Conservation (phyloP, 2,113 vertebrate genomes). For the Dipodomys stephensi region DNA sequence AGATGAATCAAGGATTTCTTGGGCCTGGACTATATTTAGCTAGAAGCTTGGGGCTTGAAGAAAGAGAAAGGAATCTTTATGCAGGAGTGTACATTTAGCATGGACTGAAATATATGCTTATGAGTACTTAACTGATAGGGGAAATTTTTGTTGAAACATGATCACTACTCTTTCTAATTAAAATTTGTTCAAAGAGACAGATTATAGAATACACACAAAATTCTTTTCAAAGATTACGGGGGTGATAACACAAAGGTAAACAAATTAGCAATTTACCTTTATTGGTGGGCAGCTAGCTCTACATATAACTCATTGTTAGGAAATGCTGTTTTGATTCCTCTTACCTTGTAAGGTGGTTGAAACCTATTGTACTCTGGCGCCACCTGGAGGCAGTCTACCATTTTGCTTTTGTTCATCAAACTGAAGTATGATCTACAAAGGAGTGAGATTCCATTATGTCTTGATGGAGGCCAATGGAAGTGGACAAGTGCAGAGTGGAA, state of each 20-base stretch:
- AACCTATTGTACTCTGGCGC: conserved; percentile 45
- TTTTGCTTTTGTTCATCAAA: neutral
- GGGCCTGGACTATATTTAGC: neutral
- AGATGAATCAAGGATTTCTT: neutral
- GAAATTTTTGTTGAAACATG: neutral
- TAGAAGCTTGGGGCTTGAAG: neutral
- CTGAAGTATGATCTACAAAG: too few species aligned
- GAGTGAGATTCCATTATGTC: too few species aligned
- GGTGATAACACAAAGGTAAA: neutral
- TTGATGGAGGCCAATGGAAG: too few species aligned
- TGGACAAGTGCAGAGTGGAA: too few species aligned
- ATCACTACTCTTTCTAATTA: neutral
- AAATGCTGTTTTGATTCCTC: neutral
- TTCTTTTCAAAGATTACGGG: neutral
- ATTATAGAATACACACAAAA: neutral
- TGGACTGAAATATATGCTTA: neutral
- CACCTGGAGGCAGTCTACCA: neutral
- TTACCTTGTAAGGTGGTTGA: fast-evolving
- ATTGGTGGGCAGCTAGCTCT: neutral
- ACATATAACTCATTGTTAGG: fast-evolving
- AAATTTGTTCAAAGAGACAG: neutral
- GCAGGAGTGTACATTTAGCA: neutral
- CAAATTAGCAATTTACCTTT: neutral
- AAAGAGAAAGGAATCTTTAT: neutral
- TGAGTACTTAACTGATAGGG: neutral